A percentile compares a stretch with the other conserved stretches of the same genome.
Conservation (phyloP, 30 jellyfish, hydroid and myxozoan species). For the Aurelia coerulea region DNA sequence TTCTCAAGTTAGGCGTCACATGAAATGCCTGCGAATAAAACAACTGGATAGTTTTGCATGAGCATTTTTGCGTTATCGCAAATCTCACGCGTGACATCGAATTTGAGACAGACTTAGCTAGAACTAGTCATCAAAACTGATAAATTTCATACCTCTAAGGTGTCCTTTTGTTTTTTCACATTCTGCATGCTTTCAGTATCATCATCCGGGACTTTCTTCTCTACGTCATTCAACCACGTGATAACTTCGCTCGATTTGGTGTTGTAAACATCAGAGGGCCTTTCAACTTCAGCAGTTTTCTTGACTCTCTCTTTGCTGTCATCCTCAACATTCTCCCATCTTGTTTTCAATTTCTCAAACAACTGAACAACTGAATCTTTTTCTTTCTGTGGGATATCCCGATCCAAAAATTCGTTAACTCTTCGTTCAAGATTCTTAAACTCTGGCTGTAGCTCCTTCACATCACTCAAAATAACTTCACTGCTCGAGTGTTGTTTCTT, state of each 20-base stretch:
- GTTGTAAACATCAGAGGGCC: conserved; percentile 44
- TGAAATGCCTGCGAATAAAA: too few species aligned
- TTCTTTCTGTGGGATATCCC: conserved; percentile 58
- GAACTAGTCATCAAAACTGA: too few species aligned
- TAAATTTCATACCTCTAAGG: conserved; percentile 45
- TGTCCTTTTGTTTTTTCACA: conserved; percentile 20
- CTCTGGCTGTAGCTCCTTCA: conserved; percentile 55
- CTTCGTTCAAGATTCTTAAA: conserved; percentile 52
- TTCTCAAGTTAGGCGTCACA: too few species aligned
- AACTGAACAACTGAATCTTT: conserved; percentile 38
- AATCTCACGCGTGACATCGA: too few species aligned
- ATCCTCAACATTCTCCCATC: conserved; percentile 52
- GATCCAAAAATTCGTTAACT: conserved; percentile 53
- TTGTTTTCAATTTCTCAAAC: conserved; percentile 52
- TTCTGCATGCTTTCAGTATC: conserved; percentile 13
- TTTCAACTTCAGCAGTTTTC: conserved; percentile 60
- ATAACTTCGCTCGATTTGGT: conserved; percentile 28
- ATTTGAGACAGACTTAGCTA: too few species aligned
- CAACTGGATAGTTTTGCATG: too few species aligned
- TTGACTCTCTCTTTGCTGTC: conserved; percentile 35
- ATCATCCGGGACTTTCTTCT: conserved; percentile 38
- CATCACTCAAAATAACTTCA: conserved; percentile 46
- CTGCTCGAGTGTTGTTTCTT: conserved; percentile 67
- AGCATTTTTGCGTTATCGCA: too few species aligned
- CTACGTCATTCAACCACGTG: conserved; percentile 68